These are phyloP conservation scores for Perca fluviatilis DNA, from an alignment of 2,113 vertebrate species.

Conservation along the genomic window DNA sequence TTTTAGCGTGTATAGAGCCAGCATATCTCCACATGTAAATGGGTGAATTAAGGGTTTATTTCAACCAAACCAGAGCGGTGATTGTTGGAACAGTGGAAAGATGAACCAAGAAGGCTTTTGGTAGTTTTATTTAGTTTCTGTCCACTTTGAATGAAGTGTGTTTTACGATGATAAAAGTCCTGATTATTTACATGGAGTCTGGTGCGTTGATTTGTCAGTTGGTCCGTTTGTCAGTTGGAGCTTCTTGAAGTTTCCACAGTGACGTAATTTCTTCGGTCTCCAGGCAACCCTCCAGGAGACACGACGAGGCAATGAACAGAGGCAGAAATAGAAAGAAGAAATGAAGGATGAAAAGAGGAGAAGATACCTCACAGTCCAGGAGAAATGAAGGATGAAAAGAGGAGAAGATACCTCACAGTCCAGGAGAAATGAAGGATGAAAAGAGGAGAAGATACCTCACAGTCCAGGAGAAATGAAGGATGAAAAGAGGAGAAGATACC, in stretches of 20 bases:
- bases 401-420: not conserved
- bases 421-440: conserved; percentile 9
- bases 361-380: conserved; percentile 18
- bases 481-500: not conserved
- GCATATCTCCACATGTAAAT: no score
- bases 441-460: not conserved
- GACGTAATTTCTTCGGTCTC: not conserved
- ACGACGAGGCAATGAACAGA: not conserved
- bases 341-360: not conserved
- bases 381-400: not conserved
- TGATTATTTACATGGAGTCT: no score
- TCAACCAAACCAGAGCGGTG: no score
- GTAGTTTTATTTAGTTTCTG: no score
- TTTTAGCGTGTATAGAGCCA: no score
- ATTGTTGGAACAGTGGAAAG: no score
- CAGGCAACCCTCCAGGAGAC: not conserved
- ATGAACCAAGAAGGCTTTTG: no score
- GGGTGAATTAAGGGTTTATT: no score
- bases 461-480: conserved; percentile 21
- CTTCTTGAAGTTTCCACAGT: no score
- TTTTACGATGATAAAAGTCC: no score
- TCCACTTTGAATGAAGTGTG: no score
- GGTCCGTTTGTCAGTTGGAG: not conserved
- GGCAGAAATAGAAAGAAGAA: no score
- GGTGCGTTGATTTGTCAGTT: not conserved